Evolutionary conservation across 2,113 vertebrate species (phyloP).

Genomic region (Centrocercus urophasianus): DNA sequence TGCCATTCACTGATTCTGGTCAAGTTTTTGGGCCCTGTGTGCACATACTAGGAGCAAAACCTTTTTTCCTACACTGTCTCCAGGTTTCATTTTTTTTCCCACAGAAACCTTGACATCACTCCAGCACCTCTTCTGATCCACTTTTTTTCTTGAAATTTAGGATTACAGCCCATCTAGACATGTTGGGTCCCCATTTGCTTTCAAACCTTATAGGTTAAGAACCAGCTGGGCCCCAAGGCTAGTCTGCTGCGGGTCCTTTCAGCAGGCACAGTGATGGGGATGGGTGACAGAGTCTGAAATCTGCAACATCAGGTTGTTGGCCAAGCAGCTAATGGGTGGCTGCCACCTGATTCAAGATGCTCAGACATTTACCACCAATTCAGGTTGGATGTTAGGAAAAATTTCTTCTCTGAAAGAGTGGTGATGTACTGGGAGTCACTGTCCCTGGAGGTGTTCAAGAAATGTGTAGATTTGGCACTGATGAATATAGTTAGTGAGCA

Average conservation of each 20-base stretch:
- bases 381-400: not conserved
- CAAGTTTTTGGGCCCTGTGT: not conserved
- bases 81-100: not conserved
- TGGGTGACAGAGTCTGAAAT: not conserved
- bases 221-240: not conserved
- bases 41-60: not conserved
- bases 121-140: not conserved
- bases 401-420: not conserved
- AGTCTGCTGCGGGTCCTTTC: not conserved
- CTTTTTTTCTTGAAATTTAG: not conserved
- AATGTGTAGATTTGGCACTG: not conserved
- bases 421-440: not conserved
- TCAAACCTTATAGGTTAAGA: not conserved
- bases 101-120: not conserved
- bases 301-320: rapidly evolving
- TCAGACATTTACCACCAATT: not conserved
- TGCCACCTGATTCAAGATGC: not conserved
- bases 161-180: not conserved
- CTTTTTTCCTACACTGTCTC: not conserved
- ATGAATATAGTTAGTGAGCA: not conserved
- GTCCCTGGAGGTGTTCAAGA: not conserved
- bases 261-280: not conserved
- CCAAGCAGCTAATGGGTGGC: not conserved
- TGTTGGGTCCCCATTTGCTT: not conserved
- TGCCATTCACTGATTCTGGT: not conserved